Evolutionary conservation across 2,113 vertebrate species (phyloP).

Genomic region (Candoia aspera): DNA sequence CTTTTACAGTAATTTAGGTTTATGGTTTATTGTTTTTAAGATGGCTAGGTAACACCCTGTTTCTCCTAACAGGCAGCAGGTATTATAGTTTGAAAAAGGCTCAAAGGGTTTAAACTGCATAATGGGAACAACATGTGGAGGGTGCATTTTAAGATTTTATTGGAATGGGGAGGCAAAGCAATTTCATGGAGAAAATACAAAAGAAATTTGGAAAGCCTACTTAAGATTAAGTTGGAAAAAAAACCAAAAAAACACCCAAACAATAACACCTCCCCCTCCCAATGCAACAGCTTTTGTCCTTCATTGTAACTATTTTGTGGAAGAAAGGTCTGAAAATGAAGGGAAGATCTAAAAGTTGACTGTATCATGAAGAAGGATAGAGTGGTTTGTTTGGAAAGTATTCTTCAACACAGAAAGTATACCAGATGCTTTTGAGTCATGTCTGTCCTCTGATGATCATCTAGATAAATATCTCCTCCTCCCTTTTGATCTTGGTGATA

Average conservation of each 20-base stretch:
- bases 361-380: background rate
- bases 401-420: too few relatives aligned
- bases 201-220: background rate
- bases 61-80: constrained; percentile 39
- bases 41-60: constrained; percentile 59
- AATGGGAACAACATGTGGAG: constrained; percentile 28
- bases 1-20: constrained; percentile 68
- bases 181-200: background rate
- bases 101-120: constrained; percentile 61
- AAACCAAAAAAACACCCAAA: background rate
- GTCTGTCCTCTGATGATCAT: too few relatives aligned
- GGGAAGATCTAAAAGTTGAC: background rate
- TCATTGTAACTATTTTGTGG: background rate
- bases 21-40: constrained; percentile 61
- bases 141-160: background rate
- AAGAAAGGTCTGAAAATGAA: background rate
- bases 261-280: background rate
- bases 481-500: too few relatives aligned
- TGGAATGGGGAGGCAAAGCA: background rate
- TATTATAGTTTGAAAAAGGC: constrained; percentile 48
- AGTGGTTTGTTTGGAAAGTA: too few relatives aligned
- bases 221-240: background rate
- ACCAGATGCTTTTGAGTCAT: too few relatives aligned
- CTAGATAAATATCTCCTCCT: too few relatives aligned
- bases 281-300: background rate